Evolutionary conservation across 2,113 vertebrate species (phyloP).

Genomic region (Eira barbara): DNA sequence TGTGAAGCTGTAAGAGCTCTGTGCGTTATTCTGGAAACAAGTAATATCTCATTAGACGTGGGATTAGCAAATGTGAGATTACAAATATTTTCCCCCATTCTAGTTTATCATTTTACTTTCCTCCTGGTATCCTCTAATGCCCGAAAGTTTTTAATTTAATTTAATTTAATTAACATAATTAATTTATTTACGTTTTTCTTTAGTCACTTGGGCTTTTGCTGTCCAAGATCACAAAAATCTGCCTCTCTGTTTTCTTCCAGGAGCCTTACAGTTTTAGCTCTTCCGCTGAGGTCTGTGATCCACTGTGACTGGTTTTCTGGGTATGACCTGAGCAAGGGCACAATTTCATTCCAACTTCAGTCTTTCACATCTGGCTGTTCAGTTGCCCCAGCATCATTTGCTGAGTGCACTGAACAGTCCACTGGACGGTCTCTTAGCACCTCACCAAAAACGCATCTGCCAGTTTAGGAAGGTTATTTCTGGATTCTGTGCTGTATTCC

Average conservation of each 20-base stretch:
- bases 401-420: not conserved
- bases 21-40: not conserved
- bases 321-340: not conserved
- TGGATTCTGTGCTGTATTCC: too few relatives aligned
- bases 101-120: not conserved
- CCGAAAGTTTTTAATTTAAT: not conserved
- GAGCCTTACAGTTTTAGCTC: not conserved
- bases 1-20: too few relatives aligned
- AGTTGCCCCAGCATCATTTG: not conserved
- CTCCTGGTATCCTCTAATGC: not conserved
- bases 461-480: not conserved
- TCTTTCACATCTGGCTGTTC: too few relatives aligned
- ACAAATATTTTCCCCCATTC: not conserved
- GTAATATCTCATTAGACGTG: not conserved
- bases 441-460: not conserved
- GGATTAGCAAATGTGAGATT: not conserved
- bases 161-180: too few relatives aligned
- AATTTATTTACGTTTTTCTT: not conserved
- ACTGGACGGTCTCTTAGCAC: too few relatives aligned
- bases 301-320: too few relatives aligned
- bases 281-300: not conserved
- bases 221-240: not conserved
- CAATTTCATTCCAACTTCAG: not conserved
- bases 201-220: not conserved
- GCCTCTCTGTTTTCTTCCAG: not conserved